A percentile compares a stretch with the other conserved stretches of the same genome.
Conservation (phyloP, 2,113 vertebrate genomes). For the Hemiprocne comata region DNA sequence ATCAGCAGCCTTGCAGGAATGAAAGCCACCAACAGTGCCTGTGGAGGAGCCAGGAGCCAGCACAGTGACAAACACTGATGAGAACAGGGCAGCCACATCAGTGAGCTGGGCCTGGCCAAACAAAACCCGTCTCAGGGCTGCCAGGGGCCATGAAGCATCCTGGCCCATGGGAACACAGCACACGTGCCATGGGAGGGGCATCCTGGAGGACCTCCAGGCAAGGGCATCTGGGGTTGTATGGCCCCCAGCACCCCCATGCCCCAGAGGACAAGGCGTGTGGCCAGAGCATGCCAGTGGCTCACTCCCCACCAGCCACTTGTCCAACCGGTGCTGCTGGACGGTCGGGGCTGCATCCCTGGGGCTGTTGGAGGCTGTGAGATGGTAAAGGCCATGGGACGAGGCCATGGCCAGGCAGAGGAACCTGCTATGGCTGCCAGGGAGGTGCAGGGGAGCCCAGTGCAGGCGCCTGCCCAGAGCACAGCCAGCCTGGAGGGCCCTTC, state of each 20-base stretch:
- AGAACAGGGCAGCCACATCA: background rate
- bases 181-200: fast-evolving
- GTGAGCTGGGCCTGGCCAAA: background rate
- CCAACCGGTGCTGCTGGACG: background rate
- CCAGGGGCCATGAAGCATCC: fast-evolving
- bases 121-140: fast-evolving
- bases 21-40: background rate
- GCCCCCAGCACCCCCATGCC: fast-evolving
- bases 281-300: background rate
- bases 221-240: fast-evolving
- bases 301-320: background rate
- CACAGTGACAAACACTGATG: fast-evolving
- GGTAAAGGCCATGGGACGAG: fast-evolving
- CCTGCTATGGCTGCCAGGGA: fast-evolving
- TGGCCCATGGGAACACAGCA: fast-evolving
- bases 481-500: background rate
- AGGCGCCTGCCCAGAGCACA: fast-evolving
- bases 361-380: background rate
- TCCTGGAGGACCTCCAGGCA: fast-evolving
- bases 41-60: fast-evolving
- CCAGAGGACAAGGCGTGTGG: fast-evolving
- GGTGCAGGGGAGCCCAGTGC: fast-evolving
- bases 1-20: background rate
- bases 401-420: fast-evolving
- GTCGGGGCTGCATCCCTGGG: fast-evolving